Evolutionary conservation across 1,140 invertebrate genomes (phyloP).

Genomic region (Brachionus calyciflorus): DNA sequence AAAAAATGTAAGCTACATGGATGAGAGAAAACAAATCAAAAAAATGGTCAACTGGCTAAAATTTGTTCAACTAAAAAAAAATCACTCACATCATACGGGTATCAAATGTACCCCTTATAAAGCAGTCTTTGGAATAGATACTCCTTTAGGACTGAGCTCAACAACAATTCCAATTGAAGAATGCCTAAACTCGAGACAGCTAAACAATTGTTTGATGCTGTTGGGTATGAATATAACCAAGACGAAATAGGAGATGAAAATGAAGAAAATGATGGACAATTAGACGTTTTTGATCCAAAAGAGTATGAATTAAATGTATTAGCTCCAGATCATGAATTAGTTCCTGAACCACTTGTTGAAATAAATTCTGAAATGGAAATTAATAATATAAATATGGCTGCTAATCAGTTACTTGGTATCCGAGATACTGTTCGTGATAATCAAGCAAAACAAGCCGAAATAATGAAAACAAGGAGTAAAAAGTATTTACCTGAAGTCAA

Average conservation of each 20-base stretch:
- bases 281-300: conserved; percentile 3
- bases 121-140: not conserved
- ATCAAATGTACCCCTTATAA: not conserved
- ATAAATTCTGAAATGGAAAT: too few relatives aligned
- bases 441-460: too few relatives aligned
- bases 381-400: too few relatives aligned
- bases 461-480: too few relatives aligned
- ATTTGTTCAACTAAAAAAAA: not conserved
- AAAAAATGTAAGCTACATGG: conserved; percentile 14
- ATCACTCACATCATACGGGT: not conserved
- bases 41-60: not conserved
- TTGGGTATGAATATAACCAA: not conserved
- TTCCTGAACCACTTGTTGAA: too few relatives aligned
- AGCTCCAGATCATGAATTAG: too few relatives aligned
- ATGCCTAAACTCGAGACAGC: not conserved
- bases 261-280: not conserved
- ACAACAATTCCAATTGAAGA: not conserved
- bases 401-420: too few relatives aligned
- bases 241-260: not conserved
- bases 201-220: not conserved
- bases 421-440: too few relatives aligned
- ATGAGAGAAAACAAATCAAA: not conserved
- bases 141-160: not conserved
- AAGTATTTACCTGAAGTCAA: too few relatives aligned
- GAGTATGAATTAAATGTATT: not conserved